Conservation (phyloP, 2,797 vertebrate species). For the Ataeniobius toweri region DNA sequence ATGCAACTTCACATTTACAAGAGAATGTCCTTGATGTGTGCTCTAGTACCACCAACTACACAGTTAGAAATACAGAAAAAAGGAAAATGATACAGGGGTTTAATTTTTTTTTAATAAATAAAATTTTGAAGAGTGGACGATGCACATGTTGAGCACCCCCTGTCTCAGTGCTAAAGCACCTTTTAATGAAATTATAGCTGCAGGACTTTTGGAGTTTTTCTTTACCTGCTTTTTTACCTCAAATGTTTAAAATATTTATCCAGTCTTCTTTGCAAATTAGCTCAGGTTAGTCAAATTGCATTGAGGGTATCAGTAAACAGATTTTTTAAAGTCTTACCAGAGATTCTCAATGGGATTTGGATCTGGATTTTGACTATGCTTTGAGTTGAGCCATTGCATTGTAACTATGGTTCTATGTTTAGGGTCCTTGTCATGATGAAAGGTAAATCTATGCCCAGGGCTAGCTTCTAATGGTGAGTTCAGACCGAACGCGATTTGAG, state of each 20-base stretch:
- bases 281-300: not conserved
- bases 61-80: not conserved
- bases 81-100: not conserved
- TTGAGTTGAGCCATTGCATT: not conserved
- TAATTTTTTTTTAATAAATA: not conserved
- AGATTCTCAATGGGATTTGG: not conserved
- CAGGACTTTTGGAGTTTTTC: not conserved
- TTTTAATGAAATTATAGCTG: not conserved
- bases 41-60: not conserved
- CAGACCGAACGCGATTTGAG: no score
- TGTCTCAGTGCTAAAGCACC: not conserved
- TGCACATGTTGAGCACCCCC: not conserved
- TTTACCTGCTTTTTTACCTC: not conserved
- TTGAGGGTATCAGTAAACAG: not conserved
- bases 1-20: not conserved
- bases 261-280: not conserved
- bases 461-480: not conserved
- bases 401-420: not conserved
- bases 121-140: not conserved
- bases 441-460: not conserved
- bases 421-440: not conserved
- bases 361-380: not conserved
- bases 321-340: not conserved
- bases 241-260: not conserved
- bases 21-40: not conserved